Evolutionary conservation across 2,888 invertebrate genomes (phyloP).

Genomic region (Drosophila paracracens): DNA sequence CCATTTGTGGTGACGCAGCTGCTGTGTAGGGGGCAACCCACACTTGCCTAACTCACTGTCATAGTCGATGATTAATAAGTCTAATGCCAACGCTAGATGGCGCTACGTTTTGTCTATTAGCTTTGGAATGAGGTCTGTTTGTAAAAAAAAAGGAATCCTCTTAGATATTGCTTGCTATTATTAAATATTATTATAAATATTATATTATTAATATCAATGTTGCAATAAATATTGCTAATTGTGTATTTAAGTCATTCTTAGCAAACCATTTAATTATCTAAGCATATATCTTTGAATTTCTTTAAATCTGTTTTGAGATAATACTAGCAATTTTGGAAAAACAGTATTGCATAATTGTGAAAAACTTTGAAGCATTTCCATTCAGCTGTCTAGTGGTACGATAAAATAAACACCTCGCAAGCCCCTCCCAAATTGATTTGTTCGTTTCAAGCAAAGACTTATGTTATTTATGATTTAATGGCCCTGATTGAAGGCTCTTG

Average conservation of each 20-base stretch:
- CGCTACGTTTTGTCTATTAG: constrained; percentile 7
- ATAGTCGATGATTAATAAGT: constrained; percentile 61
- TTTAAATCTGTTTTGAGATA: background rate
- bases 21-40: constrained; percentile 4
- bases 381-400: background rate
- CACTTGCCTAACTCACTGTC: constrained; percentile 23
- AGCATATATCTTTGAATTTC: background rate
- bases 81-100: constrained; percentile 41
- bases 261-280: background rate
- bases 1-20: constrained; percentile 62
- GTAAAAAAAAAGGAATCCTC: background rate
- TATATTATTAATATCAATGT: background rate
- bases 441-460: background rate
- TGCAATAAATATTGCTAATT: background rate
- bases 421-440: too few relatives aligned
- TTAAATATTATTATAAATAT: background rate
- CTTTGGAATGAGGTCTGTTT: background rate
- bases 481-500: constrained; percentile 35
- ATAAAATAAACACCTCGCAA: background rate
- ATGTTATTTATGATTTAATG: constrained; percentile 19
- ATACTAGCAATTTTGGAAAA: background rate
- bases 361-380: background rate
- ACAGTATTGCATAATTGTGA: background rate
- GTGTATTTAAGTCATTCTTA: background rate
- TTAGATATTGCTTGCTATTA: background rate